These are phyloP conservation scores for Acrobeloides nanus DNA, from an alignment of 2,888 invertebrate genomes.

Conservation along the genomic window DNA sequence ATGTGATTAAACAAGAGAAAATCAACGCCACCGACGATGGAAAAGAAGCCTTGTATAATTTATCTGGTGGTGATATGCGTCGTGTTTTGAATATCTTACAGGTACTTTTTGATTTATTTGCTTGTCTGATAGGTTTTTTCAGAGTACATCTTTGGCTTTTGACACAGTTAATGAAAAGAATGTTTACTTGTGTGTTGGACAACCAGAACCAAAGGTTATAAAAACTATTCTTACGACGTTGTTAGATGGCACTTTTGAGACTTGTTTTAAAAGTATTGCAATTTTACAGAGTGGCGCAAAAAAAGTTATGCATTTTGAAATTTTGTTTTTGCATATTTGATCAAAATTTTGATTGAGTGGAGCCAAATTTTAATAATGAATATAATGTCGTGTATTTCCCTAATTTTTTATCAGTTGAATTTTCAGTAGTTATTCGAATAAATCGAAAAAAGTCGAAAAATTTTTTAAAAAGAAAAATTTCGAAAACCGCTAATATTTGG, in stretches of 20 bases:
- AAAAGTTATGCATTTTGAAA: slow-evolving; percentile 4
- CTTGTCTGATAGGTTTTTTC: slow-evolving; percentile 19
- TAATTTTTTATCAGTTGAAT: too few species aligned
- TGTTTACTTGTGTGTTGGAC: slow-evolving; percentile 91
- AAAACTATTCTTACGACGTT: slow-evolving; percentile 79
- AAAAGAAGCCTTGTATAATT: slow-evolving; percentile 74
- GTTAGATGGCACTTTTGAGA: slow-evolving; percentile 54
- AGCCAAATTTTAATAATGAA: not conserved
- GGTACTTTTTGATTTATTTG: slow-evolving; percentile 32
- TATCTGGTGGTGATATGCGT: slow-evolving; percentile 95
- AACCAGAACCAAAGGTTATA: slow-evolving; percentile 82
- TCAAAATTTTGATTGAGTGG: slow-evolving; percentile 5
- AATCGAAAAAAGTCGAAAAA: too few species aligned
- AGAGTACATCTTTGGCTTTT: slow-evolving; percentile 85
- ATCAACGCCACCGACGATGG: slow-evolving; percentile 72
- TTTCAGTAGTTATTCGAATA: too few species aligned
- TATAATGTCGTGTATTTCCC: too few species aligned
- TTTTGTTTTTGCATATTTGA: not conserved
- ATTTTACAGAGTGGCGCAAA: slow-evolving; percentile 1
- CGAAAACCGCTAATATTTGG: too few species aligned
- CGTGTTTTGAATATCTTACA: slow-evolving; percentile 91
- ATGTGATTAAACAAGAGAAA: slow-evolving; percentile 61
- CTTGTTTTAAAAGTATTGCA: slow-evolving; percentile 33
- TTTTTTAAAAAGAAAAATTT: too few species aligned
- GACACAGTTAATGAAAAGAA: slow-evolving; percentile 78